phyloP scores from a whole-genome alignment of 2,888 invertebrate genomes.

The Isoperla grammatica region DNA sequence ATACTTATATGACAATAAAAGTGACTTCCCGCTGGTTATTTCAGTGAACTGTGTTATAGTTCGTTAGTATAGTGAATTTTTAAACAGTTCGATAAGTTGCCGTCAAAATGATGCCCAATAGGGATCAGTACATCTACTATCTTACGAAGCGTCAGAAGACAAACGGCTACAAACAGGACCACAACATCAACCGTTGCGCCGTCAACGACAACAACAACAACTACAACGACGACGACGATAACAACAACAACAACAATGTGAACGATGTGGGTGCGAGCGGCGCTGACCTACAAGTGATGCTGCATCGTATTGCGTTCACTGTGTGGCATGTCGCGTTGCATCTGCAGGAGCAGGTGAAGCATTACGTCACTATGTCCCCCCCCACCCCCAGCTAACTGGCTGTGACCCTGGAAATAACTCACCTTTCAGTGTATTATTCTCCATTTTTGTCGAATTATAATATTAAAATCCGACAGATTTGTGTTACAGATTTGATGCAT shows the following conservation, averaged over 20 bases:
- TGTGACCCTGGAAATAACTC: background rate
- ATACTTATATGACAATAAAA: too few species aligned
- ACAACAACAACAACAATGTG: constrained; percentile 34
- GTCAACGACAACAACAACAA: constrained; percentile 37
- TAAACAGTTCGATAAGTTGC: too few species aligned
- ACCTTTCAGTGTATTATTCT: background rate
- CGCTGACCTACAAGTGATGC: constrained; percentile 48
- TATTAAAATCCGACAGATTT: too few species aligned
- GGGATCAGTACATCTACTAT: constrained; percentile 5
- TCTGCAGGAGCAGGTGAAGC: constrained; percentile 48
- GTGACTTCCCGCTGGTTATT: too few species aligned
- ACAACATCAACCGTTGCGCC: constrained; percentile 35
- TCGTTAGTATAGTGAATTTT: too few species aligned
- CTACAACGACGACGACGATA: constrained; percentile 32
- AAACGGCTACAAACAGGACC: background rate
- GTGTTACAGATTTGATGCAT: too few species aligned
- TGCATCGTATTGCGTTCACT: constrained; percentile 67
- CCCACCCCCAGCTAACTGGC: background rate
- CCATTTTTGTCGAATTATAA: too few species aligned
- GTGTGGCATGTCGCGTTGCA: constrained; percentile 69
- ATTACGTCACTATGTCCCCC: too few species aligned
- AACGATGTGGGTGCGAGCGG: constrained; percentile 37
- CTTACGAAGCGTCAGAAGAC: background rate
- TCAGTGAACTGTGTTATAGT: too few species aligned
- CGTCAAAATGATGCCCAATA: constrained; percentile 2